phyloP scores from a whole-genome alignment of 2,113 vertebrate species.

The Rhinogobius similis region DNA sequence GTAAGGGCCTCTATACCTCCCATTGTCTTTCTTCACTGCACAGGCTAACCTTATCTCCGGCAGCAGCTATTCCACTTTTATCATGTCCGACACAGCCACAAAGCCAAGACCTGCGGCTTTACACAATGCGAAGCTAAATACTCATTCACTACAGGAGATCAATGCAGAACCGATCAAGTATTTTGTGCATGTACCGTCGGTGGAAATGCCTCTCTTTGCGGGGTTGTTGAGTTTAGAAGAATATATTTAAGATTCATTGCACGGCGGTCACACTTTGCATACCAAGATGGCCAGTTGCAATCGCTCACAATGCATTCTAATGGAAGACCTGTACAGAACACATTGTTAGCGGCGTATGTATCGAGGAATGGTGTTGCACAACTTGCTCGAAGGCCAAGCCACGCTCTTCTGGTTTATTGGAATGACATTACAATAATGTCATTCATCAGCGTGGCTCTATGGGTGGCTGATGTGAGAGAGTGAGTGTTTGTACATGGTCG shows the following conservation, averaged over 20 bases:
- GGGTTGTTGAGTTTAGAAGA: not conserved
- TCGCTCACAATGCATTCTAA: not conserved
- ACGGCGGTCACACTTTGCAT: not conserved
- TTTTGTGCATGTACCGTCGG: no score
- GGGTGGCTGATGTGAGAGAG: not conserved
- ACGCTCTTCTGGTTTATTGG: not conserved
- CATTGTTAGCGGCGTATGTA: not conserved
- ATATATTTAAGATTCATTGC: not conserved
- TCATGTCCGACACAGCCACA: constrained; percentile 66
- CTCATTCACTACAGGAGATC: constrained; percentile 28
- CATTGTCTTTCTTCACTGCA: constrained; percentile 35
- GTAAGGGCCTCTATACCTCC: constrained; percentile 3
- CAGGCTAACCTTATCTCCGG: constrained; percentile 53
- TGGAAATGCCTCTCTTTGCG: not conserved
- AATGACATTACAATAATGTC: not conserved
- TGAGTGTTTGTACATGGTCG: not conserved
- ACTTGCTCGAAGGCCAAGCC: not conserved
- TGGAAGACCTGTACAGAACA: not conserved
- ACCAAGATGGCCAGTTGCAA: not conserved
- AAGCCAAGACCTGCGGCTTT: constrained; percentile 48
- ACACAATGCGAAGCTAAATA: constrained; percentile 34
- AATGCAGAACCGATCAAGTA: not conserved
- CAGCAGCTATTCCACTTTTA: constrained; percentile 56
- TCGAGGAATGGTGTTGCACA: not conserved
- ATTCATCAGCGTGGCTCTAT: not conserved